A percentile compares a stretch with the other conserved stretches of the same genome.
Conservation (phyloP, 2,113 vertebrate genomes). For the Microcebus lehilahytsara region DNA sequence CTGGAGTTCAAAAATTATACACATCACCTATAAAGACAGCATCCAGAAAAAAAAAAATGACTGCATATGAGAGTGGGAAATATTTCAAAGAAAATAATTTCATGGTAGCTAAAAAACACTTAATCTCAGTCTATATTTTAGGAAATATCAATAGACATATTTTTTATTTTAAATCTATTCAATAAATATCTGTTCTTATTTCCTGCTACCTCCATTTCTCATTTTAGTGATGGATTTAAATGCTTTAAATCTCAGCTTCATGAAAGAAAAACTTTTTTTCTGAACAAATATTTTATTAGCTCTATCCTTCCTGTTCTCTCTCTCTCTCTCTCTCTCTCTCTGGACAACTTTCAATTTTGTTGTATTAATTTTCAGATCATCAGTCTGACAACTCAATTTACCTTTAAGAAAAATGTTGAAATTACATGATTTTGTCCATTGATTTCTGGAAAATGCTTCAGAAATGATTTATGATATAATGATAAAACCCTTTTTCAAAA, state of each 20-base stretch:
- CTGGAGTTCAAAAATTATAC: neutral
- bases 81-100: neutral
- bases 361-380: constrained; percentile 37
- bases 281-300: neutral
- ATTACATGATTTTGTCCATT: constrained; percentile 45
- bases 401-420: constrained; percentile 49
- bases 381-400: constrained; percentile 45
- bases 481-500: neutral
- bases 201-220: neutral
- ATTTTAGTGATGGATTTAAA: neutral
- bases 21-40: neutral
- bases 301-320: neutral
- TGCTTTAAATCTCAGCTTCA: neutral
- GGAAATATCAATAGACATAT: neutral
- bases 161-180: neutral
- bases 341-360: neutral
- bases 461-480: constrained; percentile 52
- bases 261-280: neutral
- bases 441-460: constrained; percentile 52
- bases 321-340: neutral
- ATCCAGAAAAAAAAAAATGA: neutral
- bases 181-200: neutral
- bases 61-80: neutral
- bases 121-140: neutral
- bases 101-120: neutral